phyloP scores from a whole-genome alignment of 2,888 invertebrate genomes.

The Noctua janthe region DNA sequence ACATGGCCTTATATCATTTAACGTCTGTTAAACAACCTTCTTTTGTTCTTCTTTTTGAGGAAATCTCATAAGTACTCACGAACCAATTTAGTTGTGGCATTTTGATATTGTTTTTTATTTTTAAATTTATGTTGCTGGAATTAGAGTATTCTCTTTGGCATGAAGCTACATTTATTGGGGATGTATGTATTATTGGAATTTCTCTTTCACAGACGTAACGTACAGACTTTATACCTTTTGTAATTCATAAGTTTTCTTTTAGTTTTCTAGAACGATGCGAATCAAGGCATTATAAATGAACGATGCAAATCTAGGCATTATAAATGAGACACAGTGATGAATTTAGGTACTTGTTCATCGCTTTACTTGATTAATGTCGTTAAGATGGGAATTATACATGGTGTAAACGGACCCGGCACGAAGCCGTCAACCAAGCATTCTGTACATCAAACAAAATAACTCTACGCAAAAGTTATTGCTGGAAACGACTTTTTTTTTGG shows the following conservation, averaged over 20 bases:
- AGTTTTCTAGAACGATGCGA: background rate
- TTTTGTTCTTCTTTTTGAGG: slow-evolving; percentile 47
- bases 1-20: slow-evolving; percentile 47
- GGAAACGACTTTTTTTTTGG: too few relatives aligned
- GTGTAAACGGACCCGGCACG: too few relatives aligned
- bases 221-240: background rate
- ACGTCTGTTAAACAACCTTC: slow-evolving; percentile 35
- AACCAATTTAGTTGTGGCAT: slow-evolving; percentile 32
- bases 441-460: too few relatives aligned
- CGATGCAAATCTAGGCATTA: background rate
- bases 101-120: slow-evolving; percentile 6
- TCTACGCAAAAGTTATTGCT: too few relatives aligned
- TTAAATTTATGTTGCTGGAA: background rate
- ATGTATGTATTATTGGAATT: background rate
- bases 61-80: slow-evolving; percentile 33
- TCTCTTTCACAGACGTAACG: background rate
- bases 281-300: slow-evolving; percentile 2
- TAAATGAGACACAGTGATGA: background rate
- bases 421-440: too few relatives aligned
- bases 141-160: background rate
- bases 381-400: background rate
- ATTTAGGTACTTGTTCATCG: background rate
- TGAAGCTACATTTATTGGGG: background rate
- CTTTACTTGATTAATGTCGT: background rate
- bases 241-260: background rate